Evolutionary conservation across 2,113 vertebrate genomes (phyloP), one percentile per base, ranked within the genome.

Genomic region (Podocnemis expansa): DNA sequence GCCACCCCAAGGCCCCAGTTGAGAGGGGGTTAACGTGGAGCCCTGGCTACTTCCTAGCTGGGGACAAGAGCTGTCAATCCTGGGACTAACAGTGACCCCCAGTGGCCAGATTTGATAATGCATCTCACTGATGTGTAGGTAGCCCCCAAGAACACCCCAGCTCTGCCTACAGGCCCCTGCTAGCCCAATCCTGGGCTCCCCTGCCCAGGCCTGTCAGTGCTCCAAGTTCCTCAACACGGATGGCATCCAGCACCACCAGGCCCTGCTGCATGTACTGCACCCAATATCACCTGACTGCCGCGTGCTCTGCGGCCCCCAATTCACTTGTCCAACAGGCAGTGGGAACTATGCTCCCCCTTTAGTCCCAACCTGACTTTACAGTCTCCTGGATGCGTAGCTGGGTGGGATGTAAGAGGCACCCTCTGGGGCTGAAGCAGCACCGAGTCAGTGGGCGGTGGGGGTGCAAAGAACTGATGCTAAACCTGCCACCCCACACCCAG

Each of bases 201-300:
- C 4, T 7, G 10, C 38, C 56, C 82, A 6, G 8, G 6, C n/a
- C 31, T 0, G 27, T 34, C 67, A 60, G 55, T 31, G 0, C 34
- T 10, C n/a, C 34, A 38, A n/a, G n/a, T 29, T 60, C 58, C 58
- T 27, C 29, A 60, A 29, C 58, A 31, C 29, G 10, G 47, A 47
- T 6, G 47, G 10, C 6, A 10, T 10, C 58, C 29, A 60, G 58
- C 58, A 31, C 29, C 29, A 27, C 58, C 21, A 60, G 58, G 58
- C 58, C 29, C 58, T 60, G 58, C 58, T 6, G 2, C 5, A 3
- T 60, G 58, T 29, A 5, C 58, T 6, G 17, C 31, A 14, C 31
- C 31, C 31, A 13, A 31, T 63, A 63, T 14, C 31, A 70, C 34
- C n/a, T n/a, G n/a, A 16, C 63, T 19, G 17, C 34, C 51, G 11